Conservation (phyloP, 2,888 invertebrate species). For the Hemistola chrysoprasaria region DNA sequence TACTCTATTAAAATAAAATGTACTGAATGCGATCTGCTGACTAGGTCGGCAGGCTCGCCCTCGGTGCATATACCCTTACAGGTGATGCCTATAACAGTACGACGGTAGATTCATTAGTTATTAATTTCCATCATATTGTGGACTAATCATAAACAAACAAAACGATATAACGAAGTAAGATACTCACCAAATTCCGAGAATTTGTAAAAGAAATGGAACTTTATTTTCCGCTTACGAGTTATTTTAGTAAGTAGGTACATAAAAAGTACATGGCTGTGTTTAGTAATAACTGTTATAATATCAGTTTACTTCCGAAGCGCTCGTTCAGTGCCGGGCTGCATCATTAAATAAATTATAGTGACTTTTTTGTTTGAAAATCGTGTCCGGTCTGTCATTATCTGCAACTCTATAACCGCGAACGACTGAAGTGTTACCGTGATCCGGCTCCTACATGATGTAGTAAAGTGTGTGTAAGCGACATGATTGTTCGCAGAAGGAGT, state of each 20-base stretch:
- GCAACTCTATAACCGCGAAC: no score
- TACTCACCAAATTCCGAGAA: slow-evolving; percentile 10
- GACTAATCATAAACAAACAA: no score
- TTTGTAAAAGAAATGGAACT: slow-evolving; percentile 3
- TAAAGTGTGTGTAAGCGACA: slow-evolving; percentile 13
- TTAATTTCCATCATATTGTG: no score
- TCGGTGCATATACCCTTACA: no score
- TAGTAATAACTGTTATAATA: slow-evolving; percentile 2
- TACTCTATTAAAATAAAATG: no score
- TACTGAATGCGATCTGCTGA: no score
- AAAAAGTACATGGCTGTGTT: no score
- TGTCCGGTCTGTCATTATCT: no score
- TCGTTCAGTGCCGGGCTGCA: slow-evolving; percentile 9
- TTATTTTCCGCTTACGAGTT: slow-evolving; percentile 12
- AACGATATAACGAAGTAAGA: not conserved
- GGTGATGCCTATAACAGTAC: no score
- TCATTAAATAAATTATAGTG: no score
- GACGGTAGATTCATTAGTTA: no score
- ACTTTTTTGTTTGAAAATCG: not conserved
- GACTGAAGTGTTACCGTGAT: not conserved
- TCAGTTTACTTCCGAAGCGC: slow-evolving; percentile 9
- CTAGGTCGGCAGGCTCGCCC: no score
- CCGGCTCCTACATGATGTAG: slow-evolving; percentile 1
- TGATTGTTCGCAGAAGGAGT: slow-evolving; percentile 64
- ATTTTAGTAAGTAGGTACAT: slow-evolving; percentile 1